These are phyloP conservation scores for Argyresthia goedartella DNA, from an alignment of 2,888 invertebrate genomes.

Conservation along the genomic window DNA sequence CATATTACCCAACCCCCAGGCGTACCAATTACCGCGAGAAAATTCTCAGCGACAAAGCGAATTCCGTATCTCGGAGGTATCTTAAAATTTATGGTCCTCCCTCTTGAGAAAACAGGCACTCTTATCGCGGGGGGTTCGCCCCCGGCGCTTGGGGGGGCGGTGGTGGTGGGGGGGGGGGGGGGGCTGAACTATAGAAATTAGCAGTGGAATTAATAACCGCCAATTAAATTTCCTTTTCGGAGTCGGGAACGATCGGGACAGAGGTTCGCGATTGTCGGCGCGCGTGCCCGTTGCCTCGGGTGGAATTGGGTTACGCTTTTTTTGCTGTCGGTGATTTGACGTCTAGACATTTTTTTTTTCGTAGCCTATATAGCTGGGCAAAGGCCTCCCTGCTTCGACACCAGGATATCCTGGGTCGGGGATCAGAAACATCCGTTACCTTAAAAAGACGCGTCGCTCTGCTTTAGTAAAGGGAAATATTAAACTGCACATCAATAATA, in stretches of 20 bases:
- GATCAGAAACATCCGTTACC: no score
- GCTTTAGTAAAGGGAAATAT: no score
- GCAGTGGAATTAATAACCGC: slow-evolving; percentile 35
- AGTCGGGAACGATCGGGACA: slow-evolving; percentile 4
- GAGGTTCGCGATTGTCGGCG: not conserved
- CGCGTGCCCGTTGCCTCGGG: not conserved
- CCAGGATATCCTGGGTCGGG: no score
- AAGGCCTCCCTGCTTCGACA: no score
- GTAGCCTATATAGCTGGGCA: no score
- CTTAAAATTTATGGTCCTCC: slow-evolving; percentile 13
- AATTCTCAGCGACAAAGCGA: no score
- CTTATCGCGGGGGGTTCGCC: slow-evolving; percentile 6
- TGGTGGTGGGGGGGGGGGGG: not conserved
- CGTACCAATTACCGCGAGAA: no score
- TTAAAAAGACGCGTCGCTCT: no score
- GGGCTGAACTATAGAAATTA: slow-evolving; percentile 28
- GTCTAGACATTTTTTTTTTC: no score
- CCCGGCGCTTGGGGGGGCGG: not conserved
- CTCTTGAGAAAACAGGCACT: slow-evolving; percentile 10
- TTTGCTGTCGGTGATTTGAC: not conserved
- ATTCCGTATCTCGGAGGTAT: not conserved
- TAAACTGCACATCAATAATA: no score
- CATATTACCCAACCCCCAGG: no score
- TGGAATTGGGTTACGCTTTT: not conserved
- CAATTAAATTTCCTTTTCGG: slow-evolving; percentile 26